Base-by-base conservation (phyloP, 2,797 vertebrate genomes). In the Setipinna tenuifilis region DNA sequence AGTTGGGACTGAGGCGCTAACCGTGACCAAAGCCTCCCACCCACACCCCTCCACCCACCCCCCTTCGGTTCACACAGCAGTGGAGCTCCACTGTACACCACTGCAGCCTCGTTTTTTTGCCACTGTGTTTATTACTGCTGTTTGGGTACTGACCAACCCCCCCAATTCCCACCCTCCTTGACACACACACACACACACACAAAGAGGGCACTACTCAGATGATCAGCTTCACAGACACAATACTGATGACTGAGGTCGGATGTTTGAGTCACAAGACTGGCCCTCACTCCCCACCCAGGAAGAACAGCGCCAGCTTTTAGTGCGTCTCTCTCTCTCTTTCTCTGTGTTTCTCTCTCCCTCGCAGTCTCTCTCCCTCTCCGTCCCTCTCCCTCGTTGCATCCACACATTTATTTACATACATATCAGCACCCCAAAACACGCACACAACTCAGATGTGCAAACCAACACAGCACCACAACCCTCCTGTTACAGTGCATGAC, bases 261-360 rank as follows among this genome's bases (percentile, higher is more conserved):
- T 90, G 93, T 90, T 90, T 88, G 87, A 95, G 95, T 96, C 95
- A 96, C 95, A 96, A 95, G 95, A 96, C 94, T 89, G 89, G 90
- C 91, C 92, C 57, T 91, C 57, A 58, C 87, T 87, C 92, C 89
- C 89, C 89, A 92, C 89, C 92, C 84, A 91, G 85, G 88, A 94
- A 91, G 93, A 93, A 92, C 91, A 93, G 92, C 92, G 93, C 92
- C 91, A 92, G 91, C 92, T 93, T 92, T 78, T 35, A 78, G 71
- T 17, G 61, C 23, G 11, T 11, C 23, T 10, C 5, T 41, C 35
- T 5, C 2, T 41, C 35, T 41, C 35, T 5, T 5, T 68, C 88
- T 87, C 80, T 84, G 84, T 11, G 10, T 61, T 5, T 41, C 35
- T 41, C 35, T 41, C 35, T 41, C 35, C 86, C 92, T 85, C 85